Base-by-base conservation (phyloP, 1,140 invertebrate genomes). In the Varroa destructor region DNA sequence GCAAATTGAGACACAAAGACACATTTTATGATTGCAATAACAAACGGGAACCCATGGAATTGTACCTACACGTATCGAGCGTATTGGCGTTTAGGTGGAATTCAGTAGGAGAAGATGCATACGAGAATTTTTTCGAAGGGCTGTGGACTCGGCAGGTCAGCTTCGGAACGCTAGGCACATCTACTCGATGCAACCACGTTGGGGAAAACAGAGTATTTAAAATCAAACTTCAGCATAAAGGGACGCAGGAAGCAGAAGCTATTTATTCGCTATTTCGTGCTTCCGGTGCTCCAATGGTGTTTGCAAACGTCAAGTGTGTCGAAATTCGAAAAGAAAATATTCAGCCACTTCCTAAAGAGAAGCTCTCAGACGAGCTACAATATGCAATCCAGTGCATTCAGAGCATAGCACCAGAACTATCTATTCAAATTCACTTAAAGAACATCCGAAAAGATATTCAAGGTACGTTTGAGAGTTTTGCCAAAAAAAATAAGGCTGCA, bases 71-170 rank as follows among this genome's bases (percentile, higher is more conserved):
- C 37, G 61, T 67, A 40, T 43, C 14, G 12, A 67, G 3, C 40
- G 46, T 67, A n/a, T 14, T 37, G 3, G 61, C 37, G 1, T 67
- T 43, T 8, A 1, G 12, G 12, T 67, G 61, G 61, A 67, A 37
- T 12, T 14, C 5, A 3, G 40, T 37, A 37, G 3, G 5, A 14
- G 10, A 67, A 46, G 12, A 40, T 2, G 61, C 61, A 36, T 67
- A 67, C 40, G 61, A 67, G 10, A 43, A 37, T 37, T 67, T 67
- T 8, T 67, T 67, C 36, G 61, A 67, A 40, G 61, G 61, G 40
- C 14, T 14, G 12, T 67, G 61, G 61, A 46, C 40, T 12, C 40
- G 61, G 12, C 14, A 40, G 8, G 40, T 37, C 1, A 25, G 10
- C 37, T 67, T 67, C 61, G 61, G 61, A 36, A 46, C 14, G 12